Percentiles rank a stretch among this genome's conserved stretches.
Conservation (phyloP, 2,113 vertebrate genomes). For the Hydrolagus affinis region DNA sequence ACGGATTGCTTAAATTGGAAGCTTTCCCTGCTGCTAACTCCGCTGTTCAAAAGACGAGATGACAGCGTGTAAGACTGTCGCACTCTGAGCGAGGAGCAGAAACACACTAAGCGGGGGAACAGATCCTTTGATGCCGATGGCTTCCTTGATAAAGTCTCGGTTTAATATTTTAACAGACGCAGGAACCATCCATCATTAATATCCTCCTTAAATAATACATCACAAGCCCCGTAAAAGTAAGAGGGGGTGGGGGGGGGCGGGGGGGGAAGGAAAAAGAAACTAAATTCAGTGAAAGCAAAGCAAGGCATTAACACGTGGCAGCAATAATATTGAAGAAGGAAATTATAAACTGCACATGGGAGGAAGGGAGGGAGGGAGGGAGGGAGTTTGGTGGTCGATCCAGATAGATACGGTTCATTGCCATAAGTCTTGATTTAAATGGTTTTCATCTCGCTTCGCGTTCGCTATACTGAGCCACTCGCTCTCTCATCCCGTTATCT, state of each 20-base stretch:
- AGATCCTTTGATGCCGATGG: constrained; percentile 9
- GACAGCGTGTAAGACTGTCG: too few relatives aligned
- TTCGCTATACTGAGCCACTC: not conserved
- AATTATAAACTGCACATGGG: not conserved
- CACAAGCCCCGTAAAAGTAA: not conserved
- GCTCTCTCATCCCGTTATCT: not conserved
- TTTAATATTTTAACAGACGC: constrained; percentile 18
- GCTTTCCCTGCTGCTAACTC: too few relatives aligned
- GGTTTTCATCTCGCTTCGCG: too few relatives aligned
- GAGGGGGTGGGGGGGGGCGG: too few relatives aligned
- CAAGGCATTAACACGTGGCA: not conserved
- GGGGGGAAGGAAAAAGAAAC: too few relatives aligned
- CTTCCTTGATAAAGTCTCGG: not conserved
- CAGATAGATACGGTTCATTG: not conserved
- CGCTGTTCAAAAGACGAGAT: too few relatives aligned
- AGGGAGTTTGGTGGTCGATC: not conserved
- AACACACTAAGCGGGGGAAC: too few relatives aligned
- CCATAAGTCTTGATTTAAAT: not conserved
- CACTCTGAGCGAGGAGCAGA: too few relatives aligned
- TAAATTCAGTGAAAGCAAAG: constrained; percentile 13
- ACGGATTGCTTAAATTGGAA: too few relatives aligned
- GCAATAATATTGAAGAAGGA: not conserved
- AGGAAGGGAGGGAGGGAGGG: too few relatives aligned
- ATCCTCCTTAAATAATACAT: constrained; percentile 22
- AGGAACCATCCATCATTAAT: constrained; percentile 22